phyloP scores from a whole-genome alignment of 1,140 invertebrate species.

The Trichonephila clavata region DNA sequence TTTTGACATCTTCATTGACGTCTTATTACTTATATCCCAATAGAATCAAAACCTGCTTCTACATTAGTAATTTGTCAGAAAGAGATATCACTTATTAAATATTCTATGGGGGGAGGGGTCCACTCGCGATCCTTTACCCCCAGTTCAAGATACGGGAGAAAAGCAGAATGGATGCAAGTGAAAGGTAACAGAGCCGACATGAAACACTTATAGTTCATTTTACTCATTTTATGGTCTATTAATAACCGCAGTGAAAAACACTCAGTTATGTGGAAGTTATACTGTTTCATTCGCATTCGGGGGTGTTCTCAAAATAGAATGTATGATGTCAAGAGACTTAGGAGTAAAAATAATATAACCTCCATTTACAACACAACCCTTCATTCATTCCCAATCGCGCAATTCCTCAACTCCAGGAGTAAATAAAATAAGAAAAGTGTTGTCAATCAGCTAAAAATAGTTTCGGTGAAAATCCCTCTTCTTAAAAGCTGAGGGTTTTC shows the following conservation, averaged over 20 bases:
- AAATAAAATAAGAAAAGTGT: constrained; percentile 1
- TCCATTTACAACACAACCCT: constrained; percentile 18
- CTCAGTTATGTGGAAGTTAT: constrained; percentile 19
- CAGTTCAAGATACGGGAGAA: no score
- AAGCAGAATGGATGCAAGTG: no score
- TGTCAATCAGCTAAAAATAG: constrained; percentile 30
- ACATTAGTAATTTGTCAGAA: no score
- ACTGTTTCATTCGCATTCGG: background rate
- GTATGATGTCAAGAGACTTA: background rate
- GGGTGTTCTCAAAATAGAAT: background rate
- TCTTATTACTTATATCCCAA: no score
- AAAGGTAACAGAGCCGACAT: background rate
- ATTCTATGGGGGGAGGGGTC: no score
- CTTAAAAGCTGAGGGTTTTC: background rate
- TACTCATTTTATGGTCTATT: constrained; percentile 31
- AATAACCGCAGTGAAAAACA: constrained; percentile 7
- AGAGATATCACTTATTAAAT: no score
- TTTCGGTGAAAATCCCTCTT: background rate
- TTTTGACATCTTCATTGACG: no score
- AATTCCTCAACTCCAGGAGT: background rate
- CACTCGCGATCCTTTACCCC: no score
- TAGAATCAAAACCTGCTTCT: no score
- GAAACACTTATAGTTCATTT: background rate
- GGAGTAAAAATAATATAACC: background rate
- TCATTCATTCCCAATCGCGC: background rate